Evolutionary conservation across 2,888 invertebrate species (phyloP).

Genomic region (Micoletzkya japonica): DNA sequence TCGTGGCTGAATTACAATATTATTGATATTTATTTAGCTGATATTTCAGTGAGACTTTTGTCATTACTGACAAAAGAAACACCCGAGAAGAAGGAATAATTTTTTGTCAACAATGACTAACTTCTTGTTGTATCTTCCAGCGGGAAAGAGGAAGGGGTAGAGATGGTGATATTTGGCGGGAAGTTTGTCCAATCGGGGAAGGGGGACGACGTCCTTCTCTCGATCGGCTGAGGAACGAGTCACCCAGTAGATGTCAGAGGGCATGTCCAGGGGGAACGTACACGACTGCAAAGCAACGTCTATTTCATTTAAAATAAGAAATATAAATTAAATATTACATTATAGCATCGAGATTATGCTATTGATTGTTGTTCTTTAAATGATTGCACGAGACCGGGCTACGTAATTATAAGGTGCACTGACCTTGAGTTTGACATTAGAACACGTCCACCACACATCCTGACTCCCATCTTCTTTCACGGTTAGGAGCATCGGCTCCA

Average conservation of each 20-base stretch:
- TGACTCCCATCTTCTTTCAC: slow-evolving; percentile 20
- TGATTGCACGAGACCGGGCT: too few species aligned
- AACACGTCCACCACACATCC: slow-evolving; percentile 26
- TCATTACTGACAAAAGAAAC: too few species aligned
- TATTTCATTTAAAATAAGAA: background rate
- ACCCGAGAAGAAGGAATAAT: too few species aligned
- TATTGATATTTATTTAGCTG: background rate
- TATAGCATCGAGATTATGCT: too few species aligned
- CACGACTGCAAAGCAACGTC: slow-evolving; percentile 47
- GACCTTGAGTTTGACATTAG: slow-evolving; percentile 8
- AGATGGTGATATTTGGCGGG: slow-evolving; percentile 36
- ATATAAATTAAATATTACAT: too few species aligned
- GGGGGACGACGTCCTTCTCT: slow-evolving; percentile 40
- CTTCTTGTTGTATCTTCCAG: background rate
- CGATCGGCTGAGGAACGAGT: slow-evolving; percentile 42
- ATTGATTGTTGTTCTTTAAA: too few species aligned
- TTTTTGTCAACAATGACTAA: too few species aligned
- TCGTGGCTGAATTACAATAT: slow-evolving; percentile 2
- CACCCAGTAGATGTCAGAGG: slow-evolving; percentile 52
- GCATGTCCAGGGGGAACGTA: slow-evolving; percentile 56
- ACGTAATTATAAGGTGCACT: background rate
- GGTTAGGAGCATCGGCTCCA: slow-evolving; percentile 23
- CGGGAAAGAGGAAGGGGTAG: slow-evolving; percentile 20
- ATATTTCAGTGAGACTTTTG: background rate
- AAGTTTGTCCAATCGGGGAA: slow-evolving; percentile 45